These are phyloP conservation scores for Bergia sp. DNA, from an alignment of 92 coral and sea anemone species.

Conservation along the genomic window DNA sequence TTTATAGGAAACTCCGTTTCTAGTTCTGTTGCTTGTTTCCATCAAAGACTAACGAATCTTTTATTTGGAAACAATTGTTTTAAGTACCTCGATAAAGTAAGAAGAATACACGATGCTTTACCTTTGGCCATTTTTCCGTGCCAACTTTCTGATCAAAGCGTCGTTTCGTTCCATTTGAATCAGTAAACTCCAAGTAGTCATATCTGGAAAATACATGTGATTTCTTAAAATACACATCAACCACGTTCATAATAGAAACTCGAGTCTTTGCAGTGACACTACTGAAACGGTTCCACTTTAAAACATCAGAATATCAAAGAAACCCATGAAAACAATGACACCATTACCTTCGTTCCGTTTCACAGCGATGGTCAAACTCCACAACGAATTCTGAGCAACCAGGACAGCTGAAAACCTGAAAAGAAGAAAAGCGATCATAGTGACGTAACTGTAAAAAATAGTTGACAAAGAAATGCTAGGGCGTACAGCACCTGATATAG, in stretches of 20 bases:
- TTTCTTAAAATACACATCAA: not conserved
- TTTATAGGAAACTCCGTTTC: no score
- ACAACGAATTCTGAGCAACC: conserved; percentile 97
- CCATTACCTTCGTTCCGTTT: conserved; percentile 91
- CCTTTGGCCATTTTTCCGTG: conserved; percentile 99
- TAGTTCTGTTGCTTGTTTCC: no score
- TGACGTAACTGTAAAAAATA: not conserved
- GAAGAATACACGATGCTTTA: conserved; percentile 22
- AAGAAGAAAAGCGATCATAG: not conserved
- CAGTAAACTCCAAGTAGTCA: conserved; percentile 97
- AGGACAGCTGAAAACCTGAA: conserved; percentile 94
- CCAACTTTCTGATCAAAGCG: conserved; percentile 99
- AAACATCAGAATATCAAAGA: no score
- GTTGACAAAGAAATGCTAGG: no score
- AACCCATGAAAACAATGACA: not conserved
- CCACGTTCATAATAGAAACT: no score
- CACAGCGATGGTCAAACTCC: conserved; percentile 94
- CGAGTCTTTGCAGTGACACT: no score
- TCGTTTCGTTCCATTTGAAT: conserved; percentile 90
- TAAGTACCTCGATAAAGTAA: not conserved
- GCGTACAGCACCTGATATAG: not conserved
- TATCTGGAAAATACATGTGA: conserved; percentile 55
- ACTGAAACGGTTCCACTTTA: not conserved
- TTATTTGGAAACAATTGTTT: no score
- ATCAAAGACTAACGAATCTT: no score